A percentile compares a stretch with the other conserved stretches of the same genome.
phyloP scores from a whole-genome alignment of 2,888 invertebrate genomes.

The Tachystola acroxantha region DNA sequence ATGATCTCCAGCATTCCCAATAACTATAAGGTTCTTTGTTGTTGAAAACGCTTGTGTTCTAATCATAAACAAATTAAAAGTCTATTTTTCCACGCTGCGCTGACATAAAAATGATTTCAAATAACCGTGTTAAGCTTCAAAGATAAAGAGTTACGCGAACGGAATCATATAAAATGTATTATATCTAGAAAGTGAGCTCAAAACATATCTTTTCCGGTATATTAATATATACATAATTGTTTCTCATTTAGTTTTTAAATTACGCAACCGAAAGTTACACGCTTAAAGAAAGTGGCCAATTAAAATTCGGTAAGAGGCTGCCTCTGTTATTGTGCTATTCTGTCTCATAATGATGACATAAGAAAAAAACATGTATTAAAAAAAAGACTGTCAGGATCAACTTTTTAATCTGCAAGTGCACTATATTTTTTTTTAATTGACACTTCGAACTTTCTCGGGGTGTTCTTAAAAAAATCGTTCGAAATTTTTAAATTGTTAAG shows the following conservation, averaged over 20 bases:
- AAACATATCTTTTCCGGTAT: slow-evolving; percentile 55
- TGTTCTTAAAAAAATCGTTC: slow-evolving; percentile 7
- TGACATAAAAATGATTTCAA: too few species aligned
- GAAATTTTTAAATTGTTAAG: slow-evolving; percentile 16
- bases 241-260: slow-evolving; percentile 52
- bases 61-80: too few species aligned
- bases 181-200: slow-evolving; percentile 57
- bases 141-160: slow-evolving; percentile 50
- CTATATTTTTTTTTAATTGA: slow-evolving; percentile 26
- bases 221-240: slow-evolving; percentile 70
- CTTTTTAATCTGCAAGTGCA: background rate
- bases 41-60: too few species aligned
- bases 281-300: slow-evolving; percentile 64
- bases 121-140: too few species aligned
- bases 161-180: slow-evolving; percentile 27
- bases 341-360: slow-evolving; percentile 8
- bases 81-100: too few species aligned
- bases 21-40: too few species aligned
- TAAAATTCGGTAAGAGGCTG: slow-evolving; percentile 51
- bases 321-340: slow-evolving; percentile 2
- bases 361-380: background rate
- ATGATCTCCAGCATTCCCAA: too few species aligned
- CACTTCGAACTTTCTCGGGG: slow-evolving; percentile 33
- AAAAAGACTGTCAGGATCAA: slow-evolving; percentile 1
- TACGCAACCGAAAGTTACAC: slow-evolving; percentile 49